Conservation (phyloP, 2,888 invertebrate species). For the Cosmorhoe ocellata region DNA sequence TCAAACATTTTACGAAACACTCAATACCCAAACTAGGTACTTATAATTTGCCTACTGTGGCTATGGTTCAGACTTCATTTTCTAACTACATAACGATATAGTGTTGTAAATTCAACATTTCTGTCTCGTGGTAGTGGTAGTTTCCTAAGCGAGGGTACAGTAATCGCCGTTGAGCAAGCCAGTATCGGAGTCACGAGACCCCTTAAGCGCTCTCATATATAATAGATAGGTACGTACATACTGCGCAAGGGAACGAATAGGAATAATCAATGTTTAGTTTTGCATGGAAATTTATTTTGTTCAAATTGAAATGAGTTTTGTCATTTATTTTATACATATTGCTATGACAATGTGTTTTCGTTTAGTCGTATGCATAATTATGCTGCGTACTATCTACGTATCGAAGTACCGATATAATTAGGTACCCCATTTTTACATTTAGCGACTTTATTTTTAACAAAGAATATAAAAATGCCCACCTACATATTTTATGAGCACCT, state of each 20-base stretch:
- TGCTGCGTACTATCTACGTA: too few relatives aligned
- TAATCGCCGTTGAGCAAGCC: constrained; percentile 30
- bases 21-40: too few relatives aligned
- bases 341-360: too few relatives aligned
- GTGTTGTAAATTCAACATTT: constrained; percentile 24
- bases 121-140: constrained; percentile 28
- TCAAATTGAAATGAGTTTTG: too few relatives aligned
- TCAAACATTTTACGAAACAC: too few relatives aligned
- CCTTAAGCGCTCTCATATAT: constrained; percentile 6
- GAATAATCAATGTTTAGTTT: too few relatives aligned
- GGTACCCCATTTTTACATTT: not conserved
- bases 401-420: too few relatives aligned
- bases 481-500: too few relatives aligned
- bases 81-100: constrained; percentile 11
- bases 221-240: not conserved
- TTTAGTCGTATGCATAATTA: too few relatives aligned
- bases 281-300: too few relatives aligned
- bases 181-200: constrained; percentile 25
- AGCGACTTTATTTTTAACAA: constrained; percentile 31
- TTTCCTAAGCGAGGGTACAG: constrained; percentile 30
- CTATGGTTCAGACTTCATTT: constrained; percentile 11
- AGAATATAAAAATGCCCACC: not conserved
- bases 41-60: not conserved
- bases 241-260: too few relatives aligned
- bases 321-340: too few relatives aligned